phyloP scores from a whole-genome alignment of 2,888 invertebrate genomes.

The Drosophila recens region DNA sequence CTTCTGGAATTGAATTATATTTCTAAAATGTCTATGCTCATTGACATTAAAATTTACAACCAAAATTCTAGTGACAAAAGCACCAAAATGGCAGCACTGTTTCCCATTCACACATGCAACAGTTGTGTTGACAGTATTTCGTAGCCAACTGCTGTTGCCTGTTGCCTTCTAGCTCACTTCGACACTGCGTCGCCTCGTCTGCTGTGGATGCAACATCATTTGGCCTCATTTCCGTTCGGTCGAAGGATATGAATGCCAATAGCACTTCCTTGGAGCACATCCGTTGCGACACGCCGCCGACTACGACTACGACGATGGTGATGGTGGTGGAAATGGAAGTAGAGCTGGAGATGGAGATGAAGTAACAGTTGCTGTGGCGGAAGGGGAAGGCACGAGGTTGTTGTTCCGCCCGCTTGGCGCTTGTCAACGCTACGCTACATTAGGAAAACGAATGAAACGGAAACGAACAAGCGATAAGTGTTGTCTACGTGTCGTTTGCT shows the following conservation, averaged over 20 bases:
- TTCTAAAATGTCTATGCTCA: too few species aligned
- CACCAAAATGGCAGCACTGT: neutral
- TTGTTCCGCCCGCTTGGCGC: slow-evolving; percentile 64
- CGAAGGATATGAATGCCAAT: slow-evolving; percentile 78
- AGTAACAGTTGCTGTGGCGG: neutral
- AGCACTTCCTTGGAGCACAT: slow-evolving; percentile 76
- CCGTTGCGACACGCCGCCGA: slow-evolving; percentile 64
- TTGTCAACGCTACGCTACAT: slow-evolving; percentile 83
- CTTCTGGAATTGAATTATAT: too few species aligned
- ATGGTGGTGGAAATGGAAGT: neutral
- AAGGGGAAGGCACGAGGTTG: slow-evolving; percentile 13
- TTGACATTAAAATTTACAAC: neutral
- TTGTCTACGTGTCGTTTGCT: slow-evolving; percentile 73
- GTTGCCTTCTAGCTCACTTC: neutral
- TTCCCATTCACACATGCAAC: slow-evolving; percentile 62
- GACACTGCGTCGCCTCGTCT: slow-evolving; percentile 5
- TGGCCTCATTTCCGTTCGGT: slow-evolving; percentile 67
- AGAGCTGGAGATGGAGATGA: neutral
- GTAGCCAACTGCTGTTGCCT: slow-evolving; percentile 1
- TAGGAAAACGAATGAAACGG: slow-evolving; percentile 83
- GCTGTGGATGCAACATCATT: slow-evolving; percentile 56
- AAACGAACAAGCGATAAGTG: slow-evolving; percentile 82
- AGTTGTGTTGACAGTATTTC: slow-evolving; percentile 64
- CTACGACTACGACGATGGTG: slow-evolving; percentile 9
- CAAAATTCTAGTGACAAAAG: neutral